Evolutionary conservation across 2,797 vertebrate species (phyloP).

Genomic region (Taeniopygia guttata): DNA sequence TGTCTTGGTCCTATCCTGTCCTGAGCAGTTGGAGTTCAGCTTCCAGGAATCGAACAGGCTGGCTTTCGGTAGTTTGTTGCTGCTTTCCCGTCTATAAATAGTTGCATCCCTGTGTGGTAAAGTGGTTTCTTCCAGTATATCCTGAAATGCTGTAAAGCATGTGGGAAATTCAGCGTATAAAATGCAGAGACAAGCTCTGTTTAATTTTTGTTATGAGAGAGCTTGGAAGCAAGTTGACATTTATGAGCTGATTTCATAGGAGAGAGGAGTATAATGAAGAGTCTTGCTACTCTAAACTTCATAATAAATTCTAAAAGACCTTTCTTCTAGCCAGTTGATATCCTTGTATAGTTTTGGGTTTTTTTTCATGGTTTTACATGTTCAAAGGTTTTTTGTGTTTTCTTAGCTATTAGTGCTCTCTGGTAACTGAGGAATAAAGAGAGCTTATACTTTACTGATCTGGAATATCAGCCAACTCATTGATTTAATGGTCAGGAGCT

Average conservation of each 20-base stretch:
- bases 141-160: not conserved
- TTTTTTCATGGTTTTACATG: not conserved
- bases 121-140: not conserved
- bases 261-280: not conserved
- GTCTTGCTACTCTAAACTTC: not conserved
- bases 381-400: not conserved
- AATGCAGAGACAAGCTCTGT: conserved; percentile 26
- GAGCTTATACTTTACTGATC: not conserved
- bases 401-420: not conserved
- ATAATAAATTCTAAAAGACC: not conserved
- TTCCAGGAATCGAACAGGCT: not conserved
- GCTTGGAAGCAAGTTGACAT: conserved; percentile 10
- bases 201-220: not conserved
- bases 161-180: not conserved
- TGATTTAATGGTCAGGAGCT: conserved; percentile 5
- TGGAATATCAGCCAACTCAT: not conserved
- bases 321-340: not conserved
- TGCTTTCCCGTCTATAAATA: not conserved
- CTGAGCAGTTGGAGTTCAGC: not conserved
- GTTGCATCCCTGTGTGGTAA: not conserved
- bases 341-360: not conserved
- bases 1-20: not conserved
- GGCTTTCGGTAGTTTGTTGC: not conserved
- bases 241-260: conserved; percentile 28
- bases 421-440: not conserved